These are phyloP conservation scores for Charina bottae DNA, from an alignment of 2,113 vertebrate genomes.

Conservation along the genomic window DNA sequence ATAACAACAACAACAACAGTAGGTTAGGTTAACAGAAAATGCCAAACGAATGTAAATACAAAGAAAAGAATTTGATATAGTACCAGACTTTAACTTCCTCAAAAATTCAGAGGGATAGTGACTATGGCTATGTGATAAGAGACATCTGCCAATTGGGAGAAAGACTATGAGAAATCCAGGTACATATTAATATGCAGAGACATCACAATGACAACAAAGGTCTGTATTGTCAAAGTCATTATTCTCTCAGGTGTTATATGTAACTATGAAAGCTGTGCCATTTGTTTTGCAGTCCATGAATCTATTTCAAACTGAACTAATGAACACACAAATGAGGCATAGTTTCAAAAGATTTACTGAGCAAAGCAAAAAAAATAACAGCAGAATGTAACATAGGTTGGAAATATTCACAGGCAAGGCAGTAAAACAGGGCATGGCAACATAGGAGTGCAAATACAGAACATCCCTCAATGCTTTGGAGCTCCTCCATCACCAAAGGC, in stretches of 20 bases:
- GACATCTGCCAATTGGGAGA: background rate
- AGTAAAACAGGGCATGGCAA: background rate
- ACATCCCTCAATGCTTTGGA: background rate
- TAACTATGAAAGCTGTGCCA: background rate
- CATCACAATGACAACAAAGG: background rate
- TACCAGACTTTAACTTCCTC: too few species aligned
- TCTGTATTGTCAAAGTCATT: background rate
- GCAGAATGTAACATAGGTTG: background rate
- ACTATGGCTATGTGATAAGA: background rate
- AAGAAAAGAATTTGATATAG: too few species aligned
- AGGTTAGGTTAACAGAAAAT: background rate
- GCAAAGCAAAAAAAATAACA: background rate
- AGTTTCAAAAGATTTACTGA: background rate
- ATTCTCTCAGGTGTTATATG: background rate
- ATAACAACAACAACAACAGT: background rate
- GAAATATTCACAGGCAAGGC: background rate
- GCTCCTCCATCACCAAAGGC: background rate
- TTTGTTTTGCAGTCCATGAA: background rate
- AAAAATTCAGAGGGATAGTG: too few species aligned
- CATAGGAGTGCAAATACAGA: background rate
- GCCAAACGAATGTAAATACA: background rate
- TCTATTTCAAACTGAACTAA: background rate
- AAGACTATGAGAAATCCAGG: background rate
- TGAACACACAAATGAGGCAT: background rate
- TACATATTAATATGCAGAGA: background rate